Conservation (phyloP, 2,113 vertebrate genomes). For the Chloroceryle aenea region DNA sequence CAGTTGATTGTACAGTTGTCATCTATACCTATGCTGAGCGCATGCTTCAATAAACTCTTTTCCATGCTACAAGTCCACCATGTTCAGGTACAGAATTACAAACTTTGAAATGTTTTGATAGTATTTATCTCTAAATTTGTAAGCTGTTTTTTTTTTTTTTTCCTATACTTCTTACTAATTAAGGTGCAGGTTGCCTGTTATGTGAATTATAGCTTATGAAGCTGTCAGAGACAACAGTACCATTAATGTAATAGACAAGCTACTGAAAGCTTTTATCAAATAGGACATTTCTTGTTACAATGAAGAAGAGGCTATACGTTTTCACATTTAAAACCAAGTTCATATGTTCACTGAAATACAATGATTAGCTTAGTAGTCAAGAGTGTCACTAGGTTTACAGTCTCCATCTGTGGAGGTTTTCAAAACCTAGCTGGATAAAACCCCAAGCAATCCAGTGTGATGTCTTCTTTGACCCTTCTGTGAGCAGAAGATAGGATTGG, state of each 20-base stretch:
- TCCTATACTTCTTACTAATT: not conserved
- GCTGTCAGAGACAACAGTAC: not conserved
- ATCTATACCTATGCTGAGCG: constrained; percentile 94
- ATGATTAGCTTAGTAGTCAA: not conserved
- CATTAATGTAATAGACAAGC: not conserved
- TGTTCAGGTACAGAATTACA: constrained; percentile 86
- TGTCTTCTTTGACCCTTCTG: not conserved
- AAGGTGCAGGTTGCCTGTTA: not conserved
- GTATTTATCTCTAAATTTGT: not conserved
- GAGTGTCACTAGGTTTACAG: not conserved
- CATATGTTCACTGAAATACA: not conserved
- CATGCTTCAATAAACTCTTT: constrained; percentile 99
- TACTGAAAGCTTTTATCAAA: not conserved
- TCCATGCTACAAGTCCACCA: constrained; percentile 98
- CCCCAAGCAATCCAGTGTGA: rapidly evolving
- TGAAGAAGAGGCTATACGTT: not conserved
- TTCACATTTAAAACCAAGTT: not conserved
- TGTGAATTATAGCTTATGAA: not conserved
- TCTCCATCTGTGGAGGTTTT: not conserved
- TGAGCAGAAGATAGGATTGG: not conserved
- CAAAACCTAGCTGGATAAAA: not conserved
- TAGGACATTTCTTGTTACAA: not conserved
- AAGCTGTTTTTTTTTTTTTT: not conserved
- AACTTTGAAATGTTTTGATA: not conserved
- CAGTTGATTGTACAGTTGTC: constrained; percentile 88